These are phyloP conservation scores for Hesperophylax magnus DNA, from an alignment of 1,140 invertebrate genomes.

Conservation along the genomic window DNA sequence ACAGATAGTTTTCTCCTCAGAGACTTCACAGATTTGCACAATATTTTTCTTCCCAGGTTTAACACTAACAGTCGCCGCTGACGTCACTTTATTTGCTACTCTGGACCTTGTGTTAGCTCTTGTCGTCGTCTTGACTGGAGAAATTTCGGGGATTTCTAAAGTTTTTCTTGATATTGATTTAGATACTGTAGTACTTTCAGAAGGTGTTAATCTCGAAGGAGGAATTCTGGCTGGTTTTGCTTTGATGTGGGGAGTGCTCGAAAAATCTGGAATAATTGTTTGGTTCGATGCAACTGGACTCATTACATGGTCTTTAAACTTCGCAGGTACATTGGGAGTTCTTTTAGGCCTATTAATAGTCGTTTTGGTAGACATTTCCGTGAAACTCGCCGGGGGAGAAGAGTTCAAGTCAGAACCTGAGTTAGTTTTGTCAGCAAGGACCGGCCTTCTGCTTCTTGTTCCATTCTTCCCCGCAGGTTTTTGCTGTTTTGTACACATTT, in stretches of 20 bases:
- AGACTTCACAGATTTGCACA: background rate
- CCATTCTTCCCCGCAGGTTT: conserved; percentile 26
- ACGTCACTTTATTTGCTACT: background rate
- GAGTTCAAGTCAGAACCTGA: conserved; percentile 48
- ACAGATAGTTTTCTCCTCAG: too few species aligned
- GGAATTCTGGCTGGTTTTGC: background rate
- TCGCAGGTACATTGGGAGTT: conserved; percentile 25
- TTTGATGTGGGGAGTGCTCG: conserved; percentile 40
- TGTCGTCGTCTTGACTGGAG: background rate
- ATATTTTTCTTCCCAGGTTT: background rate
- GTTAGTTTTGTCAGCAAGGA: conserved; percentile 52
- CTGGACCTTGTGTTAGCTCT: conserved; percentile 1
- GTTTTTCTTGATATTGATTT: too few species aligned
- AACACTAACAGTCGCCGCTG: background rate
- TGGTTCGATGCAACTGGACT: conserved; percentile 35
- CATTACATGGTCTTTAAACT: conserved; percentile 45
- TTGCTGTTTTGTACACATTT: conserved; percentile 37
- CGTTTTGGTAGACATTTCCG: background rate
- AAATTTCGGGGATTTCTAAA: too few species aligned
- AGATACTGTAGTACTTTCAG: background rate
- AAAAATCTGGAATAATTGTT: conserved; percentile 30
- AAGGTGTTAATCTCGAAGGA: background rate
- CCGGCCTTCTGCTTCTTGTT: conserved; percentile 38
- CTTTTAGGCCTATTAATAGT: conserved; percentile 46
- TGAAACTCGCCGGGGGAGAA: conserved; percentile 22